Percentiles rank a stretch among this genome's conserved stretches.
These are phyloP conservation scores for Agonopterix heracliana DNA, from an alignment of 2,888 invertebrate genomes.

Conservation along the genomic window DNA sequence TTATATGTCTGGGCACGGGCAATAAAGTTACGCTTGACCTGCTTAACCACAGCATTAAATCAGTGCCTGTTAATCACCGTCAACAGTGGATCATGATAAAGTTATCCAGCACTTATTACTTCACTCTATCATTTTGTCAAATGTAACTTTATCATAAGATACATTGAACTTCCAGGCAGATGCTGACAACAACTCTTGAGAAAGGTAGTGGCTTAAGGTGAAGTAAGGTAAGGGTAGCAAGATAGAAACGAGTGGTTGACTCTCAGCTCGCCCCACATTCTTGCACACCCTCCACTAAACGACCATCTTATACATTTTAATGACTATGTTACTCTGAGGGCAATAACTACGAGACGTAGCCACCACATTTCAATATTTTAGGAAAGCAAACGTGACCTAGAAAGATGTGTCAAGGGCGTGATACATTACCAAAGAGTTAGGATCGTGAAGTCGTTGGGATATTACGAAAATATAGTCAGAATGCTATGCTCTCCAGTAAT, in stretches of 20 bases:
- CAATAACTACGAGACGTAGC: slow-evolving; percentile 9
- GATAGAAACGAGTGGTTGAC: slow-evolving; percentile 25
- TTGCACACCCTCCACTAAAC: slow-evolving; percentile 30
- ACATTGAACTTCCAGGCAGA: not conserved
- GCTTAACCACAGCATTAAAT: slow-evolving; percentile 9
- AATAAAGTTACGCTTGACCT: slow-evolving; percentile 20
- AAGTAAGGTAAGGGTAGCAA: slow-evolving; percentile 25
- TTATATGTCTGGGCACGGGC: not conserved
- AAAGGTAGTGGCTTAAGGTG: slow-evolving; percentile 20
- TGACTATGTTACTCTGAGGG: slow-evolving; percentile 26
- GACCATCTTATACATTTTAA: slow-evolving; percentile 45
- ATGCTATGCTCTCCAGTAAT: slow-evolving; percentile 47
- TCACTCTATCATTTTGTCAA: too few relatives aligned
- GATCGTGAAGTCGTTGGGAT: slow-evolving; percentile 2
- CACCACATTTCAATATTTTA: slow-evolving; percentile 19
- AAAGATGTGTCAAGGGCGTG: slow-evolving; percentile 20
- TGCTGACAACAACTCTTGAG: slow-evolving; percentile 13
- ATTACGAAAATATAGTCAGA: slow-evolving; percentile 46
- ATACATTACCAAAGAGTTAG: not conserved
- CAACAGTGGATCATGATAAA: slow-evolving; percentile 1
- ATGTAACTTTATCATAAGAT: too few relatives aligned
- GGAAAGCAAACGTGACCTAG: slow-evolving; percentile 17
- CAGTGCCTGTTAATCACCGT: slow-evolving; percentile 12
- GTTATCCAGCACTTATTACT: too few relatives aligned
- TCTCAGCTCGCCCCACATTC: slow-evolving; percentile 44